These are phyloP conservation scores for Epiblema foenella DNA, from an alignment of 2,888 invertebrate species.

Conservation along the genomic window DNA sequence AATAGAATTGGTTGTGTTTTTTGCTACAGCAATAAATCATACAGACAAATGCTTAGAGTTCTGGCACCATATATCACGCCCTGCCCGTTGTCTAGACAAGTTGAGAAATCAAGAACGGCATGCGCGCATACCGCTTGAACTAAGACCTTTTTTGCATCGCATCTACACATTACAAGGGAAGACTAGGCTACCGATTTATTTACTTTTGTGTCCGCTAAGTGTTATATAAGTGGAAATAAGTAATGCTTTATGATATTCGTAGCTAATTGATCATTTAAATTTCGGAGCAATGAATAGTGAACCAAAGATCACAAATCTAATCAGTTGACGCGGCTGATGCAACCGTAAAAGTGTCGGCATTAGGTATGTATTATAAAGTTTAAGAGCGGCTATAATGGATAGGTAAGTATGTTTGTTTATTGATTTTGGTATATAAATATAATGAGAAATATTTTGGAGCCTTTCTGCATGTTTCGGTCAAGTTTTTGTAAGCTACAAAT, in stretches of 20 bases:
- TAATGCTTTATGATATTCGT: constrained; percentile 12
- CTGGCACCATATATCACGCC: constrained; percentile 35
- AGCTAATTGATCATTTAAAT: constrained; percentile 23
- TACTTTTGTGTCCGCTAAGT: neutral
- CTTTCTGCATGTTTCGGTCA: too few relatives aligned
- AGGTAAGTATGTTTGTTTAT: too few relatives aligned
- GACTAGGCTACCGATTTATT: neutral
- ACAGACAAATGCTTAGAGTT: constrained; percentile 36
- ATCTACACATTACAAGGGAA: neutral
- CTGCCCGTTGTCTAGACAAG: constrained; percentile 34
- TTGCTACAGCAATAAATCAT: constrained; percentile 30
- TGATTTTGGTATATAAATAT: too few relatives aligned
- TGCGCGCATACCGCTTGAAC: constrained; percentile 8
- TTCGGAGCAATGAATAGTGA: neutral
- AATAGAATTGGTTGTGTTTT: neutral
- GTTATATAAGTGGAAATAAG: constrained; percentile 25
- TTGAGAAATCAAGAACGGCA: constrained; percentile 33
- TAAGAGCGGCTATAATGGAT: too few relatives aligned
- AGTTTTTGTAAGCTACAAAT: too few relatives aligned
- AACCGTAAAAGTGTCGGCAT: constrained; percentile 10
- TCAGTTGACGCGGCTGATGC: constrained; percentile 28
- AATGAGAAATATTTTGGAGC: too few relatives aligned
- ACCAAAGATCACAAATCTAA: constrained; percentile 34
- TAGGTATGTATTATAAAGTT: too few relatives aligned
- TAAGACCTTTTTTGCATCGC: constrained; percentile 28